Conservation (phyloP, 2,797 vertebrate species). For the Babyrousa celebensis region DNA sequence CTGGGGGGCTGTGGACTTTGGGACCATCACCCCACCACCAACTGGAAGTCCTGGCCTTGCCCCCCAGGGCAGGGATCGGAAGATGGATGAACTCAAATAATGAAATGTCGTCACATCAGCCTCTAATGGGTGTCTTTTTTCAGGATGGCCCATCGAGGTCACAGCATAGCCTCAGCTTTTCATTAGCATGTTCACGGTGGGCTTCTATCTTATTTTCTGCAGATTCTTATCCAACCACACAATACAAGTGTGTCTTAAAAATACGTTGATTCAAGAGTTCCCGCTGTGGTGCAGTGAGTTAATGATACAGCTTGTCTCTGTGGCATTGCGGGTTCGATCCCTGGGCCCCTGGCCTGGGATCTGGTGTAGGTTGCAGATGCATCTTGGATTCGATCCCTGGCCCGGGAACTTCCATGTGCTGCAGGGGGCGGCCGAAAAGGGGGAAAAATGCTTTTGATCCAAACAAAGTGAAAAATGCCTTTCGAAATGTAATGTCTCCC, state of each 20-base stretch:
- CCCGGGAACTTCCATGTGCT: too few relatives aligned
- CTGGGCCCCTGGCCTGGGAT: too few relatives aligned
- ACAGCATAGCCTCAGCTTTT: constrained; percentile 46
- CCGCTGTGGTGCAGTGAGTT: too few relatives aligned
- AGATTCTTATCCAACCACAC: constrained; percentile 44
- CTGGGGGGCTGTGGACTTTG: neutral
- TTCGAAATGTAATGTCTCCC: constrained; percentile 51
- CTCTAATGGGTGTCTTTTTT: constrained; percentile 14
- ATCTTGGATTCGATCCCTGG: too few relatives aligned
- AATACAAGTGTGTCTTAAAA: constrained; percentile 59
- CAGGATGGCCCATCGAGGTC: neutral
- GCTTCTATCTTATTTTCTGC: constrained; percentile 36
- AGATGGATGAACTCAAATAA: constrained; percentile 66
- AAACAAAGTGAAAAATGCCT: constrained; percentile 58
- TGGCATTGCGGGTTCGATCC: too few relatives aligned
- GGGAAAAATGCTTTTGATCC: neutral
- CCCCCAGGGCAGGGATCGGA: neutral
- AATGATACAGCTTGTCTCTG: too few relatives aligned
- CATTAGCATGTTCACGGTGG: neutral
- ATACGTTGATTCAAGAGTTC: neutral
- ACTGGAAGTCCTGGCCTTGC: neutral
- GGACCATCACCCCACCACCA: neutral
- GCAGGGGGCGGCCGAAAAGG: too few relatives aligned
- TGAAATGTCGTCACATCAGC: constrained; percentile 36
- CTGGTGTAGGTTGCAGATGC: too few relatives aligned